Percentiles rank a stretch among this genome's conserved stretches.
phyloP scores from a whole-genome alignment of 2,113 vertebrate species.

The Orycteropus afer region DNA sequence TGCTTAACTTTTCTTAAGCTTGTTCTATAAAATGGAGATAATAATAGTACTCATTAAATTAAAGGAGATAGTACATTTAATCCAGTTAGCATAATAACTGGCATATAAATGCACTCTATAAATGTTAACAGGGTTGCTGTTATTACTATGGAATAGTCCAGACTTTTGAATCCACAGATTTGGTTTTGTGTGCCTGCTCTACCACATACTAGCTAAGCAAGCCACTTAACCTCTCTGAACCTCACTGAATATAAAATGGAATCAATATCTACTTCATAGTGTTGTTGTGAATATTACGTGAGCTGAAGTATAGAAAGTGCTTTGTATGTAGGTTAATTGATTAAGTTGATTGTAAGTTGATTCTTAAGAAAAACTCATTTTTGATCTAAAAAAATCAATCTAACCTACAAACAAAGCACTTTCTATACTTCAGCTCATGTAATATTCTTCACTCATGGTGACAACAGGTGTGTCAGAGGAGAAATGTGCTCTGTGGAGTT shows the following conservation, averaged over 20 bases:
- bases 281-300: constrained; percentile 31
- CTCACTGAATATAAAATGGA: constrained; percentile 36
- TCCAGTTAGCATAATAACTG: neutral
- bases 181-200: constrained; percentile 13
- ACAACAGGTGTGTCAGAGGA: neutral
- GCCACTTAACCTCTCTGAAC: constrained; percentile 14
- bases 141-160: neutral
- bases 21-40: constrained; percentile 51
- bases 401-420: too few species aligned
- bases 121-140: neutral
- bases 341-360: constrained; percentile 24
- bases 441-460: neutral
- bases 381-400: too few species aligned
- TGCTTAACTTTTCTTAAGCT: constrained; percentile 32
- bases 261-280: constrained; percentile 17
- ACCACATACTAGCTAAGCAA: neutral
- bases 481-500: neutral
- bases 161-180: neutral
- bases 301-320: constrained; percentile 9
- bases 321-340: constrained; percentile 28
- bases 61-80: constrained; percentile 35
- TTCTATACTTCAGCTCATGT: too few species aligned
- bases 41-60: constrained; percentile 47
- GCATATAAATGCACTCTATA: neutral
- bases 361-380: too few species aligned